phyloP scores from a whole-genome alignment of 2,113 vertebrate species.

The Athene noctua region DNA sequence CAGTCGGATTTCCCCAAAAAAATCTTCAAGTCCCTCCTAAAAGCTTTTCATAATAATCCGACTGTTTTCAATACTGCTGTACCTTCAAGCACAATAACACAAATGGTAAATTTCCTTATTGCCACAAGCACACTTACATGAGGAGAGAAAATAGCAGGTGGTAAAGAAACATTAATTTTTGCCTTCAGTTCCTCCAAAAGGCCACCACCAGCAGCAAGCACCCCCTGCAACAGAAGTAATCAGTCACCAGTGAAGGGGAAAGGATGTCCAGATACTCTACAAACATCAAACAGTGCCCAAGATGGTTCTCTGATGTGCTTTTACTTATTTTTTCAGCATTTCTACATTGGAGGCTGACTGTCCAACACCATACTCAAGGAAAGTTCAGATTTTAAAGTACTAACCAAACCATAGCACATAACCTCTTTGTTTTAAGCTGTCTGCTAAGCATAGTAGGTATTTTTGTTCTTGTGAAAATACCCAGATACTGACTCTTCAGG shows the following conservation, averaged over 20 bases:
- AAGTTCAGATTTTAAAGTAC: not conserved
- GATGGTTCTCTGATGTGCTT: not conserved
- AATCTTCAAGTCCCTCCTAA: not conserved
- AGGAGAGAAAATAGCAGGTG: not conserved
- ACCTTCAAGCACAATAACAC: not conserved
- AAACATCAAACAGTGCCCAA: not conserved
- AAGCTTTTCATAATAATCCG: not conserved
- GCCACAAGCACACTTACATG: not conserved
- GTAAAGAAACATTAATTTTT: not conserved
- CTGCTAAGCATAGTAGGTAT: too few species aligned
- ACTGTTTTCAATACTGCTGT: not conserved
- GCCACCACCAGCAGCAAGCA: not conserved
- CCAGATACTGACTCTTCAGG: not conserved
- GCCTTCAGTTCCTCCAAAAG: constrained; percentile 36
- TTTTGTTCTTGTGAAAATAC: not conserved
- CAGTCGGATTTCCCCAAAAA: not conserved
- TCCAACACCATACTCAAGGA: not conserved
- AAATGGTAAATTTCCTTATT: not conserved
- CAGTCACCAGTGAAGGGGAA: not conserved
- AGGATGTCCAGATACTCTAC: not conserved
- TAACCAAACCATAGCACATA: not conserved
- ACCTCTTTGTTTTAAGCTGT: not conserved
- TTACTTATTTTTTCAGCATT: not conserved
- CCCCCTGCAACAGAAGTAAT: not conserved
- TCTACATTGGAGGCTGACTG: not conserved